These are phyloP conservation scores for Poeciliopsis occidentalis DNA, from an alignment of 2,113 vertebrate species.

Conservation along the genomic window DNA sequence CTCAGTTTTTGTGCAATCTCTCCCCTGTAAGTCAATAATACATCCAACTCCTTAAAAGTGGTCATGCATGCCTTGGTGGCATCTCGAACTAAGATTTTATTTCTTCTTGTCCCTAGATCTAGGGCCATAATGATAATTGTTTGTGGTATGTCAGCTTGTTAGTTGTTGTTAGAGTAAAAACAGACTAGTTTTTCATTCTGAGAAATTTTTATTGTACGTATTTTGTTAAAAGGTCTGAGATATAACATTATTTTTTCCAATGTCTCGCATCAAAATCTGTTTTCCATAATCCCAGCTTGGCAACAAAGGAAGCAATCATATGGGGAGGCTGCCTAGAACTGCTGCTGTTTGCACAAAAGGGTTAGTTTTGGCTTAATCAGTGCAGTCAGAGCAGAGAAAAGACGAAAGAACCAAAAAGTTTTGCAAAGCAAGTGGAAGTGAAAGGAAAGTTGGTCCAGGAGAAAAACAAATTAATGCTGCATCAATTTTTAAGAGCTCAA, in stretches of 20 bases:
- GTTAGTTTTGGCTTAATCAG: background rate
- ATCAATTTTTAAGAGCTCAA: slow-evolving; percentile 27
- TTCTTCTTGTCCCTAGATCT: too few species aligned
- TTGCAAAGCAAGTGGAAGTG: background rate
- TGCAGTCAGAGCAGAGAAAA: background rate
- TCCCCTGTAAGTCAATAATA: too few species aligned
- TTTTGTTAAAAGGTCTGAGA: background rate
- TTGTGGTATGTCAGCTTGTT: too few species aligned
- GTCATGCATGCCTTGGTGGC: too few species aligned
- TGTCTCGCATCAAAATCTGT: background rate
- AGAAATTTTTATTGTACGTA: background rate
- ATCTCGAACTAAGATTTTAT: too few species aligned
- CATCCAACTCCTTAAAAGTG: too few species aligned
- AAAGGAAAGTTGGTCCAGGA: background rate
- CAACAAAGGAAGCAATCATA: background rate
- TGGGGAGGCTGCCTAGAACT: background rate
- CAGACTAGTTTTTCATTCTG: background rate
- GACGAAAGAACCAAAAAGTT: background rate
- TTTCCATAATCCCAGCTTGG: too few species aligned
- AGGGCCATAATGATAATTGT: too few species aligned
- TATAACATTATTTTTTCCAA: background rate
- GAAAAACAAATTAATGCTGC: background rate
- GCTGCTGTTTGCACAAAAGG: background rate
- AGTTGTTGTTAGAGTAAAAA: too few species aligned
- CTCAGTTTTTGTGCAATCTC: too few species aligned